These are phyloP conservation scores for Coilia nasus DNA, from an alignment of 2,797 vertebrate genomes.

Conservation along the genomic window DNA sequence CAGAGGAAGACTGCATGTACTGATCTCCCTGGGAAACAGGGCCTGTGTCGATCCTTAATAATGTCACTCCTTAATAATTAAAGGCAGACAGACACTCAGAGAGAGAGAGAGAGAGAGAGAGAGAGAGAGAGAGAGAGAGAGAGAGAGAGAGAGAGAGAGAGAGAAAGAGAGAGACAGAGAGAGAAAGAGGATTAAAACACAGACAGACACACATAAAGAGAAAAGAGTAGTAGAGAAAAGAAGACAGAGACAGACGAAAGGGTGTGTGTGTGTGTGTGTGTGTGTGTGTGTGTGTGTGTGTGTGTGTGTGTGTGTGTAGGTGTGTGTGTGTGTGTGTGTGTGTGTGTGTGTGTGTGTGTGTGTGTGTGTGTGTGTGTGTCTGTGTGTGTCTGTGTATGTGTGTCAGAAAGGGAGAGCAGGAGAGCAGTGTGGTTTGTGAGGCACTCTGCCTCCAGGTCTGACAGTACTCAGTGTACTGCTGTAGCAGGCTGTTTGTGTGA, in stretches of 20 bases:
- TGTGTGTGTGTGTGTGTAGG: too few species aligned
- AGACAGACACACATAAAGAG: not conserved
- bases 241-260: too few species aligned
- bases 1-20: conserved; percentile 60
- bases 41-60: conserved; percentile 41
- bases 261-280: too few species aligned
- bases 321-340: too few species aligned
- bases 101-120: not conserved
- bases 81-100: not conserved
- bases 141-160: not conserved
- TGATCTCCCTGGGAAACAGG: conserved; percentile 70
- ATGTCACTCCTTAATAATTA: too few species aligned
- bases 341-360: too few species aligned
- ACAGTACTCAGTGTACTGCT: too few species aligned
- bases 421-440: not conserved
- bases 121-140: not conserved
- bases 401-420: too few species aligned
- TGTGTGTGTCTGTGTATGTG: too few species aligned
- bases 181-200: not conserved
- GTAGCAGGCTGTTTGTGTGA: not conserved
- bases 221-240: too few species aligned
- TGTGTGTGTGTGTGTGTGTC: too few species aligned
- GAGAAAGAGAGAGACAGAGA: not conserved
- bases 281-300: too few species aligned
- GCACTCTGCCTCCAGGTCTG: not conserved